A percentile compares a stretch with the other conserved stretches of the same genome.
These are phyloP conservation scores for Homalodisca vitripennis DNA, from an alignment of 1,140 invertebrate genomes.

Conservation along the genomic window DNA sequence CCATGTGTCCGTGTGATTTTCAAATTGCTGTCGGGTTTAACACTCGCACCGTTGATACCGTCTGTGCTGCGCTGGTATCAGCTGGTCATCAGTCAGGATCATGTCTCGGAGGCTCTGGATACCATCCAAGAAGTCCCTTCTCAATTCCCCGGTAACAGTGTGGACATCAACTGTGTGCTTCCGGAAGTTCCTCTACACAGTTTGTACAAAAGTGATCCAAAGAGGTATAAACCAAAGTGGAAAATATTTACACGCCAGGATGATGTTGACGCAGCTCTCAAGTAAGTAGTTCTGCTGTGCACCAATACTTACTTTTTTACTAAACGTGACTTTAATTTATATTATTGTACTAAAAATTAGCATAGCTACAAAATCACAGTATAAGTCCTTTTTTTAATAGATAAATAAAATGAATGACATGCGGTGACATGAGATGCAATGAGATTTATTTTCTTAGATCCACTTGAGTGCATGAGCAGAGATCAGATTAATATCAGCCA, in stretches of 20 bases:
- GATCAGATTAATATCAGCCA: no score
- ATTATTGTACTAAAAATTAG: no score
- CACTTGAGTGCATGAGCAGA: no score
- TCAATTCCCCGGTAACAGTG: conserved; percentile 1
- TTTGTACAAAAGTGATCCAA: conserved; percentile 77
- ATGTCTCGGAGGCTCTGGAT: conserved; percentile 27
- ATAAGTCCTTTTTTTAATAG: no score
- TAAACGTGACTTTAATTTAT: no score
- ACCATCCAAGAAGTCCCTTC: conserved; percentile 5
- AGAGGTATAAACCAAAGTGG: conserved; percentile 69
- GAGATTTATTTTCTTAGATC: no score
- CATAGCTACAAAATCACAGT: no score
- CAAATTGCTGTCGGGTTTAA: conserved; percentile 44
- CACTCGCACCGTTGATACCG: conserved; percentile 58
- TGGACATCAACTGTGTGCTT: conserved; percentile 32
- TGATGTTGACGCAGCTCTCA: conserved; percentile 58
- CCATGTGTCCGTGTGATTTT: conserved; percentile 68
- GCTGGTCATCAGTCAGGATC: conserved; percentile 44
- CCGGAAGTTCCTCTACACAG: conserved; percentile 58
- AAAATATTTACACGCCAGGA: conserved; percentile 72
- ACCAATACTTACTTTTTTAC: no score
- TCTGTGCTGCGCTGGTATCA: conserved; percentile 66
- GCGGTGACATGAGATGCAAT: no score
- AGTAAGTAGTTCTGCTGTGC: conserved; percentile 13
- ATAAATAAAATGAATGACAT: no score